Evolutionary conservation across 2,888 invertebrate species (phyloP).

Genomic region (Silvanus unidentatus): DNA sequence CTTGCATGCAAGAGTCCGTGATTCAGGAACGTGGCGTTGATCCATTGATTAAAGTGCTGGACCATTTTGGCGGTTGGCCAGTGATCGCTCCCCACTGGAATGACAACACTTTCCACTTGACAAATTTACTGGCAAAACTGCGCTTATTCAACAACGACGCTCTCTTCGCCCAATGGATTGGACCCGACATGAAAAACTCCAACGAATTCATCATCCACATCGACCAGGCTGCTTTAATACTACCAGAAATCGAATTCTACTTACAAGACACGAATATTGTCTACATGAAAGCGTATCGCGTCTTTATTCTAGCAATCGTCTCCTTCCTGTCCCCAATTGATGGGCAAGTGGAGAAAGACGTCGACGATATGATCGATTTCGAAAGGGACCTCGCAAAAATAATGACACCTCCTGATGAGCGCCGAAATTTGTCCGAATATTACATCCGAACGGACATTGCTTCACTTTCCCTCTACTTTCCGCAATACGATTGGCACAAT

Average conservation of each 20-base stretch:
- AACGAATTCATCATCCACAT: constrained; percentile 83
- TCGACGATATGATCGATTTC: constrained; percentile 69
- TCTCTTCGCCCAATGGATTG: constrained; percentile 77
- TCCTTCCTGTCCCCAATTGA: constrained; percentile 63
- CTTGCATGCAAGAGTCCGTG: constrained; percentile 73
- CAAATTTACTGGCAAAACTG: constrained; percentile 66
- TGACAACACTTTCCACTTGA: constrained; percentile 59
- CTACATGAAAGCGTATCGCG: constrained; percentile 73
- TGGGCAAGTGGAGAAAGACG: constrained; percentile 52
- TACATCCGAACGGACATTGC: constrained; percentile 73
- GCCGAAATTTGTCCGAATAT: constrained; percentile 76
- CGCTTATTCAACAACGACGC: constrained; percentile 81
- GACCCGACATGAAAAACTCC: constrained; percentile 90
- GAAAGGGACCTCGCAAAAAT: constrained; percentile 71
- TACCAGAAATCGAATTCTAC: constrained; percentile 73
- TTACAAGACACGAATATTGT: constrained; percentile 58
- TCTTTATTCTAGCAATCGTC: constrained; percentile 69
- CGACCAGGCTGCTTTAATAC: constrained; percentile 79
- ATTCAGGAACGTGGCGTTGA: constrained; percentile 60
- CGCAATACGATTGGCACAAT: constrained; percentile 66
- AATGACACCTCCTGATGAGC: constrained; percentile 71
- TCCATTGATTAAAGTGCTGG: constrained; percentile 64
- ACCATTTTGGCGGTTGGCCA: constrained; percentile 85
- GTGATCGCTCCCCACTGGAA: constrained; percentile 65
- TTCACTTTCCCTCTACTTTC: constrained; percentile 60